Percentiles rank a stretch among this genome's conserved stretches.
phyloP scores from a whole-genome alignment of 1,140 invertebrate genomes.

The Bombus superbus region DNA sequence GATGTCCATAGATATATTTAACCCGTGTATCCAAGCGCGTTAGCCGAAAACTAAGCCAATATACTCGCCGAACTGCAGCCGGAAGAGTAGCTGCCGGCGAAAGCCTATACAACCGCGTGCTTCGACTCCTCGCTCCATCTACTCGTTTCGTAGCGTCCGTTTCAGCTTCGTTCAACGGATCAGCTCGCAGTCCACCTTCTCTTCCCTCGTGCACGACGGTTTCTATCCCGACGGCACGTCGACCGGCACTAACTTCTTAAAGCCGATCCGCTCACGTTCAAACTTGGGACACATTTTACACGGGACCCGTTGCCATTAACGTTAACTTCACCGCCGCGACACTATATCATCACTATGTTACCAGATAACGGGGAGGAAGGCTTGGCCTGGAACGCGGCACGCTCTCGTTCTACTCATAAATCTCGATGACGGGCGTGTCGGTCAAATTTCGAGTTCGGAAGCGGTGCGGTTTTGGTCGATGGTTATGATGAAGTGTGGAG shows the following conservation, averaged over 20 bases:
- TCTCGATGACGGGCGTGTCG: constrained; percentile 35
- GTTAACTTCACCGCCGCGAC: constrained; percentile 67
- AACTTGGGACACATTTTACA: constrained; percentile 76
- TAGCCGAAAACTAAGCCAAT: constrained; percentile 69
- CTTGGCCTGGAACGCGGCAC: constrained; percentile 14
- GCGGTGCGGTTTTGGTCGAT: background rate
- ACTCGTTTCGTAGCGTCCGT: constrained; percentile 3
- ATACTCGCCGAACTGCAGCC: constrained; percentile 59
- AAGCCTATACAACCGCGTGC: constrained; percentile 59
- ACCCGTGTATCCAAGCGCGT: constrained; percentile 57
- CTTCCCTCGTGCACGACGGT: constrained; percentile 62
- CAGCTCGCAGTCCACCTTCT: background rate
- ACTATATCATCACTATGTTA: constrained; percentile 74
- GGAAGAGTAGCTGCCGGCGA: constrained; percentile 66
- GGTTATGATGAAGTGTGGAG: background rate
- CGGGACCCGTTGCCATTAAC: constrained; percentile 66
- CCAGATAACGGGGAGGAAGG: constrained; percentile 26
- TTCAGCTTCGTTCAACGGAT: constrained; percentile 42
- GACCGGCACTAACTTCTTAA: constrained; percentile 74
- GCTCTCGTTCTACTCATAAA: constrained; percentile 42
- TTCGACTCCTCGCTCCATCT: background rate
- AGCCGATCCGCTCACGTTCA: constrained; percentile 69
- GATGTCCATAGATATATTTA: constrained; percentile 57
- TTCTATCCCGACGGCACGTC: constrained; percentile 60
- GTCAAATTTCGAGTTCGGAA: constrained; percentile 18